These are phyloP conservation scores for Drosophila kuntzei DNA, from an alignment of 2,888 invertebrate genomes.

Conservation along the genomic window DNA sequence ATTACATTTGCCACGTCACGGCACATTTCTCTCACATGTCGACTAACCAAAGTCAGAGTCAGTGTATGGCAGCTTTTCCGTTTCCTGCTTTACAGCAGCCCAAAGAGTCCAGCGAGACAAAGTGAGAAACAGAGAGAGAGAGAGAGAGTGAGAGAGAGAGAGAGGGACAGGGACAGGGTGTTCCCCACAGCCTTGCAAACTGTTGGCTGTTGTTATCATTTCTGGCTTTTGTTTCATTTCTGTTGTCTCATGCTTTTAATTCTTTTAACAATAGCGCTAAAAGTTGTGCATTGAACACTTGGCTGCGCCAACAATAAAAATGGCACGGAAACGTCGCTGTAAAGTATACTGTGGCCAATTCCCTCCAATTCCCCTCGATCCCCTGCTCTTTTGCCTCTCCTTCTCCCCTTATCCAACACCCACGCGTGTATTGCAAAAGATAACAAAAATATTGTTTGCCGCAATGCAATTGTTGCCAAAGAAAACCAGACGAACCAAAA, in stretches of 20 bases:
- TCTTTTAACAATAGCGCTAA: slow-evolving; percentile 78
- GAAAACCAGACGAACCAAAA: slow-evolving; percentile 41
- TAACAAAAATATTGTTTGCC: slow-evolving; percentile 80
- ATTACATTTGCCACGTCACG: slow-evolving; percentile 77
- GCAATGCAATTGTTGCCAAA: slow-evolving; percentile 80
- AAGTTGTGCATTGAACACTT: slow-evolving; percentile 81
- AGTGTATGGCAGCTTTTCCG: slow-evolving; percentile 53
- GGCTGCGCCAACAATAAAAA: slow-evolving; percentile 72
- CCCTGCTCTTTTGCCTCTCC: neutral
- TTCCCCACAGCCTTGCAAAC: neutral
- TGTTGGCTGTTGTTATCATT: slow-evolving; percentile 62
- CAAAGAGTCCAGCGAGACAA: neutral
- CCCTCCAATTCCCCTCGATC: neutral
- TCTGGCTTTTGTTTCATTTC: slow-evolving; percentile 73
- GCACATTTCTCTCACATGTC: slow-evolving; percentile 73
- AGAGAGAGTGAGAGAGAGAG: neutral
- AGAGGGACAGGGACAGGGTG: neutral
- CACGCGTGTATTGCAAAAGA: slow-evolving; percentile 64
- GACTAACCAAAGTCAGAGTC: slow-evolving; percentile 57
- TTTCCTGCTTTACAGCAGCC: slow-evolving; percentile 43
- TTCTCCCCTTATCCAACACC: slow-evolving; percentile 1
- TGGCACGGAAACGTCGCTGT: slow-evolving; percentile 69
- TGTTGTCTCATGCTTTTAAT: slow-evolving; percentile 72
- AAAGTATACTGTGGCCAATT: slow-evolving; percentile 60
- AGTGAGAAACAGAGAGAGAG: neutral